Conservation (phyloP, 2,797 vertebrate genomes). For the Mareca strepera region DNA sequence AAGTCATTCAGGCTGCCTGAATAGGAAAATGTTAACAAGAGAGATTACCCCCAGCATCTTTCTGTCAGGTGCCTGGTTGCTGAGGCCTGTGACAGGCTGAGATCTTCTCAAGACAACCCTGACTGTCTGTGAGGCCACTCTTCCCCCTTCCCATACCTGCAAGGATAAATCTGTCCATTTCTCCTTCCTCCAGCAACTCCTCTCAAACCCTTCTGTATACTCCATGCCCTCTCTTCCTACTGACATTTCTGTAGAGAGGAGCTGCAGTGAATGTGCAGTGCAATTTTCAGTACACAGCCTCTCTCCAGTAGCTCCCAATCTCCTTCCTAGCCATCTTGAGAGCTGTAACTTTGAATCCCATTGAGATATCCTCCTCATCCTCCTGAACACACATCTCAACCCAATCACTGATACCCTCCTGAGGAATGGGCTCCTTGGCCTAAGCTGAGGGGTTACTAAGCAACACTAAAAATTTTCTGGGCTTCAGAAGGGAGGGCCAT, state of each 20-base stretch:
- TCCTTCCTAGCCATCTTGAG: background rate
- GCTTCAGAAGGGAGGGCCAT: background rate
- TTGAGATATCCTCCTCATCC: background rate
- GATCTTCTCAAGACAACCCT: background rate
- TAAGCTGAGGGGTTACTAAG: background rate
- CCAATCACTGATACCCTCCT: accelerated
- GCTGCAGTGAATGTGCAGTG: background rate
- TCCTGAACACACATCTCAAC: accelerated
- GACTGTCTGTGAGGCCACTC: background rate
- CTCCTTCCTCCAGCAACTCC: background rate
- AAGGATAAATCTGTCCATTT: background rate
- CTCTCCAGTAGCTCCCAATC: background rate
- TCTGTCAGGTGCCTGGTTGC: background rate
- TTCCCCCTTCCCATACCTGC: background rate
- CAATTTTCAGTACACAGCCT: background rate
- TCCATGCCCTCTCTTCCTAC: background rate
- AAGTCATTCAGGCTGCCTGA: background rate
- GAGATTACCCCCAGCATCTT: background rate
- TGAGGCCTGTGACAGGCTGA: background rate
- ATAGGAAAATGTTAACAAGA: background rate
- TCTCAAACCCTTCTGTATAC: background rate
- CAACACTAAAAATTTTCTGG: background rate
- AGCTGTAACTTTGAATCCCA: background rate
- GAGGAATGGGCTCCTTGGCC: background rate
- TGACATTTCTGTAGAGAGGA: background rate